Base-by-base conservation (phyloP, 2,113 vertebrate genomes). In the Sander lucioperca region DNA sequence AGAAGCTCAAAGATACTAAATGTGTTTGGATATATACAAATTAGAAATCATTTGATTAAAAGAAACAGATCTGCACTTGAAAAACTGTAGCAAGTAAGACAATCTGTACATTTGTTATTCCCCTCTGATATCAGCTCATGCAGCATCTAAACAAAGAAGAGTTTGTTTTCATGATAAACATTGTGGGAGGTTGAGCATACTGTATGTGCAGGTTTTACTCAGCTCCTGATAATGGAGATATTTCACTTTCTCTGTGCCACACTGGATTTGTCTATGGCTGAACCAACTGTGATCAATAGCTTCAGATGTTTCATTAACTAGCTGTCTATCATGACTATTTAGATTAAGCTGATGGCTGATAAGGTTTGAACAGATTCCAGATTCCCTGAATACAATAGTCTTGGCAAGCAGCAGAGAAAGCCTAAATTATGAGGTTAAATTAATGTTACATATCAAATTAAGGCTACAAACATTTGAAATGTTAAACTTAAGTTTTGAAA, bases 291-390 rank as follows among this genome's bases (percentile, higher is more conserved):
- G 65, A 86, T 88, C 79, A 76, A 82, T 70, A 89, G 63, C 65
- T 62, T 68, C 51, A 59, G 56, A 83, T 79, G 79, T 68, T 76
- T 68, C 47, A 80, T 48, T 65, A 21, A 84, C 45, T 85, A 21
- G 47, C 19, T 72, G 53, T 77, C 48, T 77, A 68, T 81, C 69
- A 65, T 84, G 81, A 65, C 62, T 74, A 64, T 86, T 87, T 73
- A 61, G 83, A 89, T 88, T 53, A 74, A 85, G 69, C 61, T 16
- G 45, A 85, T 80, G 66, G 23, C 61, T 73, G 68, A 85, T 74
- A 63, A 48, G 47, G 45, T 86, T 79, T 62, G 71, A 77, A 64
- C 48, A 67, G 50, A 80, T 76, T 48, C 81, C 6, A 64, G 39
- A 50, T 0, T 11, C 11, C 2, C 56, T 58, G 43, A 45, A 67